Percentiles rank a stretch among this genome's conserved stretches.
Evolutionary conservation across 2,888 invertebrate species (phyloP).

Genomic region (Rhabditophanes sp.): DNA sequence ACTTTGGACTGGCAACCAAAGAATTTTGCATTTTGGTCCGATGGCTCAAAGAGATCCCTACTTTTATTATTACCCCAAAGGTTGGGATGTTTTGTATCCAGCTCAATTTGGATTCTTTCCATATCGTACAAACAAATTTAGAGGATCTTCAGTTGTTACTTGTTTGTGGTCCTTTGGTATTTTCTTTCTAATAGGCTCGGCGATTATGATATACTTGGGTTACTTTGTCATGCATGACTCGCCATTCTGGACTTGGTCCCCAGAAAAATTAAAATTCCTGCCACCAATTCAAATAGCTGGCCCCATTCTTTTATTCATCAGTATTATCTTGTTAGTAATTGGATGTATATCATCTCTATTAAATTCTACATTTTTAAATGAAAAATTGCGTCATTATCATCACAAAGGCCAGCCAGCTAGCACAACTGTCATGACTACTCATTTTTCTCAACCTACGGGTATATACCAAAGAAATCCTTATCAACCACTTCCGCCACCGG

Average conservation of each 20-base stretch:
- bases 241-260: conserved; percentile 40
- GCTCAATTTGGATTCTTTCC: conserved; percentile 44
- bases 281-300: conserved; percentile 42
- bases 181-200: conserved; percentile 38
- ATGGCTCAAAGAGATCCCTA: conserved; percentile 44
- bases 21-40: conserved; percentile 43
- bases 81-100: conserved; percentile 44
- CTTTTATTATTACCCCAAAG: conserved; percentile 44
- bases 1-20: conserved; percentile 42
- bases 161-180: conserved; percentile 42
- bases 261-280: conserved; percentile 13
- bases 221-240: conserved; percentile 28
- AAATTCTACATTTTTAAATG: conserved; percentile 30
- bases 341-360: conserved; percentile 25
- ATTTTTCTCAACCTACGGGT: conserved; percentile 28
- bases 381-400: conserved; percentile 37
- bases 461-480: conserved; percentile 39
- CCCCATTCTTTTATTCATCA: conserved; percentile 29
- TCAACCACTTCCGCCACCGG: conserved; percentile 41
- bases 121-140: conserved; percentile 43
- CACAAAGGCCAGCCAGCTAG: conserved; percentile 35
- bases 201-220: conserved; percentile 36
- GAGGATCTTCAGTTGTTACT: conserved; percentile 37
- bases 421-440: conserved; percentile 37
- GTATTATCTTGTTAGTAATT: conserved; percentile 23